Conservation (phyloP, 2,113 vertebrate species). For the Pagrus major region DNA sequence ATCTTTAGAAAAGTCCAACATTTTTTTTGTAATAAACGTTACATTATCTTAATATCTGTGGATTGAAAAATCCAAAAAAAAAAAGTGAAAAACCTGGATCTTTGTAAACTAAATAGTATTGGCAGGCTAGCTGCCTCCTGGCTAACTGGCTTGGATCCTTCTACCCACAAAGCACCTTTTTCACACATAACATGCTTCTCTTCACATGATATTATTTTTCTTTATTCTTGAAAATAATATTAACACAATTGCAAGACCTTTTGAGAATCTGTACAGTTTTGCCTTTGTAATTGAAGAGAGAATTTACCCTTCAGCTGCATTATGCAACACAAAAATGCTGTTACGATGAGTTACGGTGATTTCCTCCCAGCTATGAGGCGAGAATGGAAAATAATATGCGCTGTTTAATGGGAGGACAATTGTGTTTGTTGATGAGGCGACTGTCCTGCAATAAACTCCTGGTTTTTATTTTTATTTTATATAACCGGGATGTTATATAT, state of each 20-base stretch:
- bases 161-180: slow-evolving; percentile 66
- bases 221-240: slow-evolving; percentile 45
- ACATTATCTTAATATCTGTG: background rate
- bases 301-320: slow-evolving; percentile 33
- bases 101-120: slow-evolving; percentile 54
- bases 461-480: slow-evolving; percentile 11
- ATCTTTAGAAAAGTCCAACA: slow-evolving; percentile 3
- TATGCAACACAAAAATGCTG: slow-evolving; percentile 48
- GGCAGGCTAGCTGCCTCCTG: slow-evolving; percentile 63
- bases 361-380: slow-evolving; percentile 45
- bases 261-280: slow-evolving; percentile 15
- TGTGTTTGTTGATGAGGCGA: slow-evolving; percentile 37
- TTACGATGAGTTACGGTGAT: slow-evolving; percentile 47
- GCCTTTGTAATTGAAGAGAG: slow-evolving; percentile 47
- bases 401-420: slow-evolving; percentile 26
- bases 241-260: slow-evolving; percentile 49
- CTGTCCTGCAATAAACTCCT: slow-evolving; percentile 8
- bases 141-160: slow-evolving; percentile 60
- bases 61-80: too few species aligned
- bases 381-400: slow-evolving; percentile 32
- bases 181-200: slow-evolving; percentile 57
- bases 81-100: too few species aligned
- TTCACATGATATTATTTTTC: slow-evolving; percentile 37
- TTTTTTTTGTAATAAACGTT: slow-evolving; percentile 14
- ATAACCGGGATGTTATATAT: slow-evolving; percentile 15